These are phyloP conservation scores for Elephantulus edwardii DNA, from an alignment of 2,113 vertebrate species.

Conservation along the genomic window DNA sequence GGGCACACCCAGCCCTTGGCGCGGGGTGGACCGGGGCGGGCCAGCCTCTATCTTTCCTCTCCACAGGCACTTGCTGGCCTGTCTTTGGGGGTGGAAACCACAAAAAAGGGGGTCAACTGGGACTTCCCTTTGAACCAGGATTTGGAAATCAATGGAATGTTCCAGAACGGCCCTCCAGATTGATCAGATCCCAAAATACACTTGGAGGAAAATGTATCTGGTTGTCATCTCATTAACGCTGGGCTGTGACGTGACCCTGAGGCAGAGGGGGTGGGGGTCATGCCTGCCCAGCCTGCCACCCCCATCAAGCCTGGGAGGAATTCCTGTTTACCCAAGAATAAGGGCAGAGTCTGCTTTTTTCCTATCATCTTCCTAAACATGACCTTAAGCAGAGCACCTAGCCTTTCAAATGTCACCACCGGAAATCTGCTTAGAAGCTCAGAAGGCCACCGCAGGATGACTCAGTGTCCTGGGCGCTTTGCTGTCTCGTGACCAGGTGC, in stretches of 20 bases:
- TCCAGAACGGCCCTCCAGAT: not conserved
- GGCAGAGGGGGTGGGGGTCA: not conserved
- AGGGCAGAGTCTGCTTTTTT: not conserved
- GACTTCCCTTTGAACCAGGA: not conserved
- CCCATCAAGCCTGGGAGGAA: not conserved
- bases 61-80: not conserved
- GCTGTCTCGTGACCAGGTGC: accelerated
- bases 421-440: not conserved
- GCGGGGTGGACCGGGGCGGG: accelerated
- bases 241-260: not conserved
- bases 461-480: accelerated
- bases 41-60: not conserved
- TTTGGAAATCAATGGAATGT: not conserved
- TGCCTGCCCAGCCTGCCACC: too few relatives aligned
- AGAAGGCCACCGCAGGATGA: not conserved
- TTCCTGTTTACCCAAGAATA: not conserved
- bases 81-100: not conserved
- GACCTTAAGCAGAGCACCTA: not conserved
- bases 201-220: not conserved
- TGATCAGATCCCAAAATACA: not conserved
- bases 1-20: accelerated
- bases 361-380: not conserved
- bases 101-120: accelerated
- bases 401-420: accelerated
- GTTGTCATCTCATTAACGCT: not conserved